phyloP scores from a whole-genome alignment of 2,113 vertebrate genomes.

The Sinocyclocheilus maitianheensis region DNA sequence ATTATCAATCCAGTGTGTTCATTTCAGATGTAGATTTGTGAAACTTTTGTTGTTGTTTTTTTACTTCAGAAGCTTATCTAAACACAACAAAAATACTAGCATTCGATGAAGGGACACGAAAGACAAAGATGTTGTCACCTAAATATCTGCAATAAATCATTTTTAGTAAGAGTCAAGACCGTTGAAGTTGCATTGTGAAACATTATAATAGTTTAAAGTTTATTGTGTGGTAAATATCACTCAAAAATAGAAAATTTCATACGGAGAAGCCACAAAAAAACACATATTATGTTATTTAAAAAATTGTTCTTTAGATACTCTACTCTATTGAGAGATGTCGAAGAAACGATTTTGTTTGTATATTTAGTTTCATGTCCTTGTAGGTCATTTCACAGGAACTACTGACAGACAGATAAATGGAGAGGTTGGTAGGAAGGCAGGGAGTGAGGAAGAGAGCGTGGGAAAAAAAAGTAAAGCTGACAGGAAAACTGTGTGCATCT shows the following conservation, averaged over 20 bases:
- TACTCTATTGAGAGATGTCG: neutral
- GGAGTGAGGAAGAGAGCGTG: neutral
- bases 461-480: neutral
- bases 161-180: neutral
- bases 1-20: neutral
- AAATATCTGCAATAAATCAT: neutral
- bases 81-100: neutral
- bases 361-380: constrained; percentile 11
- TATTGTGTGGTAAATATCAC: neutral
- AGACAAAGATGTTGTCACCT: neutral
- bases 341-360: neutral
- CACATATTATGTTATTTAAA: neutral
- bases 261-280: neutral
- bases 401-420: constrained; percentile 20
- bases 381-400: constrained; percentile 7
- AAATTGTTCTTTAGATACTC: neutral
- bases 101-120: neutral
- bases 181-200: neutral
- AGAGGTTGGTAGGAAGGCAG: neutral
- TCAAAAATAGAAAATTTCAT: neutral
- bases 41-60: neutral
- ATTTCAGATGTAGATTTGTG: neutral
- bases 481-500: constrained; percentile 26
- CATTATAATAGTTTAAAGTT: neutral
- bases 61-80: neutral